These are phyloP conservation scores for Agrotis exclamationis DNA, from an alignment of 2,888 invertebrate genomes.

Conservation along the genomic window DNA sequence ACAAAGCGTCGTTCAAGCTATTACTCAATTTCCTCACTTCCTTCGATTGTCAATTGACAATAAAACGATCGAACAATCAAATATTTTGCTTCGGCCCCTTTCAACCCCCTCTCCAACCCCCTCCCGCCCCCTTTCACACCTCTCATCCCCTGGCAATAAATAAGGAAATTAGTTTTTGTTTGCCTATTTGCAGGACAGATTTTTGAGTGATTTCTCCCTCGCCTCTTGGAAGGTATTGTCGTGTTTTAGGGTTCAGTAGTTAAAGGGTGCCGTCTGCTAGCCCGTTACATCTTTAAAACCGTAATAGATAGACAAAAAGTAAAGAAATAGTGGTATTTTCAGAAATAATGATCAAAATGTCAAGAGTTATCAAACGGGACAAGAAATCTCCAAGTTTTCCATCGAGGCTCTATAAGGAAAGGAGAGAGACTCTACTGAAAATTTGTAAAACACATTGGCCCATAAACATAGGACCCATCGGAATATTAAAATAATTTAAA, in stretches of 20 bases:
- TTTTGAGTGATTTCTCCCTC: slow-evolving; percentile 54
- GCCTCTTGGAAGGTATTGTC: slow-evolving; percentile 36
- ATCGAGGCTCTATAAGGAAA: no score
- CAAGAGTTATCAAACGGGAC: no score
- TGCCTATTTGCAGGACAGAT: slow-evolving; percentile 49
- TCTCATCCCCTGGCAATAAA: slow-evolving; percentile 55
- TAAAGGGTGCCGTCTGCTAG: neutral
- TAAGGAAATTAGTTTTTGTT: slow-evolving; percentile 67
- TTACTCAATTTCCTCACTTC: slow-evolving; percentile 85
- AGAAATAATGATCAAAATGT: no score
- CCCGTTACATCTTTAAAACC: no score
- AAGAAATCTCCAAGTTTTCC: no score
- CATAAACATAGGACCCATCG: no score
- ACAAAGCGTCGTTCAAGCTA: slow-evolving; percentile 74
- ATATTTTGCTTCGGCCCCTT: slow-evolving; percentile 67
- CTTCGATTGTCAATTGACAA: slow-evolving; percentile 78
- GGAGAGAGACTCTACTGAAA: no score
- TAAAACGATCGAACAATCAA: slow-evolving; percentile 81
- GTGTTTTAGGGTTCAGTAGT: slow-evolving; percentile 18
- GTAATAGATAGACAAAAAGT: no score
- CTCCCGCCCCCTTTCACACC: slow-evolving; percentile 20
- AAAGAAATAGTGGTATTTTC: no score
- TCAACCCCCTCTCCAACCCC: slow-evolving; percentile 17
- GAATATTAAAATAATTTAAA: no score
- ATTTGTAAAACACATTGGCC: no score